Evolutionary conservation across 2,888 invertebrate species (phyloP).

Genomic region (Pristionchus mayeri): DNA sequence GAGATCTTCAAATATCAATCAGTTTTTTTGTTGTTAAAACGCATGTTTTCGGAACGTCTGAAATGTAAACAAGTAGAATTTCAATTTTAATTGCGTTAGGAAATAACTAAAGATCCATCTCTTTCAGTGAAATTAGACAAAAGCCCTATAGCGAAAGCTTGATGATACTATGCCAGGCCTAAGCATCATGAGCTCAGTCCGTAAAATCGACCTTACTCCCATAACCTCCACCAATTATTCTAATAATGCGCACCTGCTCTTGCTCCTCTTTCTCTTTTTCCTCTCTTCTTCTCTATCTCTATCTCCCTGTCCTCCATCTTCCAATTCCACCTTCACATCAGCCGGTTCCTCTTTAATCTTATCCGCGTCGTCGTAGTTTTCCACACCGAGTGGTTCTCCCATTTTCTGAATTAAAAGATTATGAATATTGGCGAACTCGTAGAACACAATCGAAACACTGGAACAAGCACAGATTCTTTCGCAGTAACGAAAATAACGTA

Average conservation of each 20-base stretch:
- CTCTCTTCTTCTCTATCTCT: slow-evolving; percentile 36
- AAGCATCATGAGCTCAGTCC: no score
- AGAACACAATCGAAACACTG: no score
- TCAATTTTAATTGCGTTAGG: background rate
- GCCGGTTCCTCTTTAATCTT: slow-evolving; percentile 24
- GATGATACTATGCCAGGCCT: no score
- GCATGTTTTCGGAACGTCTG: background rate
- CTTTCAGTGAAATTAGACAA: background rate
- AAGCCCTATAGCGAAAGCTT: background rate
- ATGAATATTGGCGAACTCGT: no score
- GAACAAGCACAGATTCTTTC: no score
- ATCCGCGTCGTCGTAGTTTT: background rate
- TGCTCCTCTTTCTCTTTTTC: slow-evolving; percentile 48
- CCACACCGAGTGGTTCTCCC: background rate
- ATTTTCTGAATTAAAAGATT: background rate
- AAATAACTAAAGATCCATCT: background rate
- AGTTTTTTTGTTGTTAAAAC: no score
- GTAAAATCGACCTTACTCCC: no score
- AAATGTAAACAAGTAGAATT: no score
- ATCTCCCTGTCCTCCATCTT: slow-evolving; percentile 38
- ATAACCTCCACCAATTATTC: no score
- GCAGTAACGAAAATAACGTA: no score
- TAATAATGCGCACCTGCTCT: slow-evolving; percentile 36
- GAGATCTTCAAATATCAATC: slow-evolving; percentile 42
- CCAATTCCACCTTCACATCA: slow-evolving; percentile 34